These are phyloP conservation scores for Luidia sarsii DNA, from an alignment of 53 echinoderm and acorn worm genomes.

Conservation along the genomic window DNA sequence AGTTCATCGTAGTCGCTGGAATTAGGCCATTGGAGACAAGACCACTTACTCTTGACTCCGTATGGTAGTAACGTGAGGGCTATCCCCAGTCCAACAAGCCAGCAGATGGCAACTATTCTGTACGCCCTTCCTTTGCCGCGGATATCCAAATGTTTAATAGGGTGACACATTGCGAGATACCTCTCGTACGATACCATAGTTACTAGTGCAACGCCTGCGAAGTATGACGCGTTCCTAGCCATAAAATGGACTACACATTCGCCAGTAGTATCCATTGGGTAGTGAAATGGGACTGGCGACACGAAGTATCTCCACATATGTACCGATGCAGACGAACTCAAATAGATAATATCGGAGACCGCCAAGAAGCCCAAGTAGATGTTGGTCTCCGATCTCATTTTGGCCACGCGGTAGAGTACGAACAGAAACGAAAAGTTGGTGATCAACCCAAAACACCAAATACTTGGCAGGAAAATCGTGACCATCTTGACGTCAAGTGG, in stretches of 20 bases:
- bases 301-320: neutral
- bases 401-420: slow-evolving; percentile 11
- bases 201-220: slow-evolving; percentile 17
- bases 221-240: neutral
- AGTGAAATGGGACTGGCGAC: slow-evolving; percentile 1
- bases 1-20: neutral
- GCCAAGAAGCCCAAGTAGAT: neutral
- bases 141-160: slow-evolving; percentile 37
- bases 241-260: neutral
- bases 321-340: neutral
- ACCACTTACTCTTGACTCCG: no score
- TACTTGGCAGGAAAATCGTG: slow-evolving; percentile 15
- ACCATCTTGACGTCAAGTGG: neutral
- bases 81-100: slow-evolving; percentile 27
- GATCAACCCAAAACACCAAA: neutral
- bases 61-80: no score
- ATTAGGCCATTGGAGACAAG: slow-evolving; percentile 31
- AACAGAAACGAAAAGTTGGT: neutral
- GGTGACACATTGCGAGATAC: slow-evolving; percentile 53
- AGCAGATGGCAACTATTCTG: slow-evolving; percentile 25
- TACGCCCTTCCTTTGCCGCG: slow-evolving; percentile 26
- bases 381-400: slow-evolving; percentile 2
- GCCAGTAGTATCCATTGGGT: neutral
- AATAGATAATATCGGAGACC: neutral
- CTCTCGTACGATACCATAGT: slow-evolving; percentile 43